These are phyloP conservation scores for Tetropium fuscum DNA, from an alignment of 2,888 invertebrate species.

Conservation along the genomic window DNA sequence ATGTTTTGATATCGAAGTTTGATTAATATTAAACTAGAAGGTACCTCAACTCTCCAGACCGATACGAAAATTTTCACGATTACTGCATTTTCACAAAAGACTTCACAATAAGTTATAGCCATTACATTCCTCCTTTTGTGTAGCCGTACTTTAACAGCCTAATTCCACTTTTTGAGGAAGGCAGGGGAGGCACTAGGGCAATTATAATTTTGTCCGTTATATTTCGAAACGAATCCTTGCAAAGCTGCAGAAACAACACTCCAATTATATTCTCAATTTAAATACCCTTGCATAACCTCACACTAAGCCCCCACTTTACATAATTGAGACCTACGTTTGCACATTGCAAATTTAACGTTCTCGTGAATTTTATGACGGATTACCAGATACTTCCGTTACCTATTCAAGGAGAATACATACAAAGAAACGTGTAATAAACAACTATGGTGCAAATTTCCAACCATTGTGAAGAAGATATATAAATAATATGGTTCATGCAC, in stretches of 20 bases:
- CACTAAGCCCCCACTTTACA: constrained; percentile 47
- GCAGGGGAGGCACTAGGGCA: constrained; percentile 26
- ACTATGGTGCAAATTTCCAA: too few relatives aligned
- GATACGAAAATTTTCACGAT: too few relatives aligned
- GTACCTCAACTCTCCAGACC: too few relatives aligned
- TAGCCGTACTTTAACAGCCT: constrained; percentile 1
- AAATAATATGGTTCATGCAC: too few relatives aligned
- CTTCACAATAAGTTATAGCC: background rate
- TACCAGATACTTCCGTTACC: constrained; percentile 28
- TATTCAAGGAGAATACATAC: too few relatives aligned
- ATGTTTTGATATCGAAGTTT: too few relatives aligned
- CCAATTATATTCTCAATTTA: constrained; percentile 49
- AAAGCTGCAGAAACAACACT: constrained; percentile 46
- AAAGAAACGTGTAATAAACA: too few relatives aligned
- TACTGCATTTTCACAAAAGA: too few relatives aligned
- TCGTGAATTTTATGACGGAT: constrained; percentile 20
- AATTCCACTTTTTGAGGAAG: constrained; percentile 6
- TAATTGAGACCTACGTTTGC: constrained; percentile 43
- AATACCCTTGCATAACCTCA: constrained; percentile 45
- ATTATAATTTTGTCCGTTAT: constrained; percentile 46
- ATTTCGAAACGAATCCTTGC: constrained; percentile 38
- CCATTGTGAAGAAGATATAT: too few relatives aligned
- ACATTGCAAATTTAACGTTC: constrained; percentile 27
- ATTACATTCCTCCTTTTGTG: constrained; percentile 1
- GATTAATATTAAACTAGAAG: too few relatives aligned